A percentile compares a stretch with the other conserved stretches of the same genome.
phyloP scores from a whole-genome alignment of 1,140 invertebrate genomes.

The Pseudomyrmex concolor region DNA sequence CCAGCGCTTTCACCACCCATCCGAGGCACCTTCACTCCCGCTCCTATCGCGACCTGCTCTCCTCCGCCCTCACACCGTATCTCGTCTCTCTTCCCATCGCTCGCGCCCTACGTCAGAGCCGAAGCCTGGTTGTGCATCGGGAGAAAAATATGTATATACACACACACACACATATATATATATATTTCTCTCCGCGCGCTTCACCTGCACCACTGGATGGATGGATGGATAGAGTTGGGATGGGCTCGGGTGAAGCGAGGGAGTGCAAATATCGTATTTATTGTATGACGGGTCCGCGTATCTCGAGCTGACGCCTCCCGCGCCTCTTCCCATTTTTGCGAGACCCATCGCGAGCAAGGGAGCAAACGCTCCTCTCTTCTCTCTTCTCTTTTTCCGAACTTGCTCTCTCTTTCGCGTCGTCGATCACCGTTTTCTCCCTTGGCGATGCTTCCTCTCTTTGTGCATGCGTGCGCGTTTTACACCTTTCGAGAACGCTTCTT shows the following conservation, averaged over 20 bases:
- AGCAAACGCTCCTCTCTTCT: conserved; percentile 10
- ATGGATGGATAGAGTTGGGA: conserved; percentile 51
- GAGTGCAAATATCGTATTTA: conserved; percentile 82
- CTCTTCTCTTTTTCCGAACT: conserved; percentile 20
- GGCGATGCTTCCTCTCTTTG: conserved; percentile 22
- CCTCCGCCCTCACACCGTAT: conserved; percentile 34
- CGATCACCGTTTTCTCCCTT: conserved; percentile 21
- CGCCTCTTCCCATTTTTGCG: conserved; percentile 43
- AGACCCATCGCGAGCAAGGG: conserved; percentile 24
- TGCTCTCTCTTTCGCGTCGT: conserved; percentile 6
- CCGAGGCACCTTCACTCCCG: conserved; percentile 71
- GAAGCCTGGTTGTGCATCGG: conserved; percentile 66
- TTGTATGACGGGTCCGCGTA: conserved; percentile 79
- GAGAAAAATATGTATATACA: conserved; percentile 10
- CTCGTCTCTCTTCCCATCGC: conserved; percentile 38
- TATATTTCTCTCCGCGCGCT: conserved; percentile 51
- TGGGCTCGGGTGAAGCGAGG: conserved; percentile 53
- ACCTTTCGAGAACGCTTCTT: conserved; percentile 70
- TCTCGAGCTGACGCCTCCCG: conserved; percentile 73
- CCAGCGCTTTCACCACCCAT: conserved; percentile 75
- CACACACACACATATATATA: not conserved
- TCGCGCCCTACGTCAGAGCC: conserved; percentile 60
- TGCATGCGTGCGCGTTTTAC: conserved; percentile 45
- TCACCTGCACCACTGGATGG: conserved; percentile 29
- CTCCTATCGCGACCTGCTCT: conserved; percentile 53